These are phyloP conservation scores for Diadophis punctatus DNA, from an alignment of 2,113 vertebrate genomes.

Conservation along the genomic window DNA sequence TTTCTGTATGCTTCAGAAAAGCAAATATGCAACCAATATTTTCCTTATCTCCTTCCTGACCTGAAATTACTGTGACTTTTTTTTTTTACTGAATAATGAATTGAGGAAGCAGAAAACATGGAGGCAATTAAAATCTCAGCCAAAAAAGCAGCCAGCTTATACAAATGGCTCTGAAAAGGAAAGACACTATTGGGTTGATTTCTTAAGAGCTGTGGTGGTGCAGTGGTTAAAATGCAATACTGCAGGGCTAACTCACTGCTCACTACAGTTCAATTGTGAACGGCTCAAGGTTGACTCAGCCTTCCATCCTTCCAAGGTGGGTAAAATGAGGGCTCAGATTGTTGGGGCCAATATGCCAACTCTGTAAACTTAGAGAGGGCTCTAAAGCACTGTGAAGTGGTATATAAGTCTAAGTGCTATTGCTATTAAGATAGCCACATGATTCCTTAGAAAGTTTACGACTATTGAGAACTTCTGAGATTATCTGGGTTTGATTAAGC, in stretches of 20 bases:
- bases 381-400: no score
- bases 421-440: neutral
- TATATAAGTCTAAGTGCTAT: no score
- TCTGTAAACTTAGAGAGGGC: no score
- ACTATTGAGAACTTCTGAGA: neutral
- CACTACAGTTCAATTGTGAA: no score
- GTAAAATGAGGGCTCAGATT: no score
- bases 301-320: no score
- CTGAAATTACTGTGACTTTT: neutral
- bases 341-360: no score
- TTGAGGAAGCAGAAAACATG: neutral
- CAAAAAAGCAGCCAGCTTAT: neutral
- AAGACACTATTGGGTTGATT: neutral
- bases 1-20: neutral
- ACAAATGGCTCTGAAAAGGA: constrained; percentile 1
- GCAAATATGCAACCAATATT: neutral
- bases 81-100: neutral
- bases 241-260: no score
- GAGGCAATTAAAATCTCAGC: constrained; percentile 2
- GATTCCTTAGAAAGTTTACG: neutral
- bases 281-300: no score
- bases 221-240: no score
- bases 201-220: neutral
- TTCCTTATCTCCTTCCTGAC: neutral
- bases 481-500: neutral